Evolutionary conservation across 2,888 invertebrate genomes (phyloP), one percentile per base, ranked within the genome.

Genomic region (Drosophila parthenogenetica): DNA sequence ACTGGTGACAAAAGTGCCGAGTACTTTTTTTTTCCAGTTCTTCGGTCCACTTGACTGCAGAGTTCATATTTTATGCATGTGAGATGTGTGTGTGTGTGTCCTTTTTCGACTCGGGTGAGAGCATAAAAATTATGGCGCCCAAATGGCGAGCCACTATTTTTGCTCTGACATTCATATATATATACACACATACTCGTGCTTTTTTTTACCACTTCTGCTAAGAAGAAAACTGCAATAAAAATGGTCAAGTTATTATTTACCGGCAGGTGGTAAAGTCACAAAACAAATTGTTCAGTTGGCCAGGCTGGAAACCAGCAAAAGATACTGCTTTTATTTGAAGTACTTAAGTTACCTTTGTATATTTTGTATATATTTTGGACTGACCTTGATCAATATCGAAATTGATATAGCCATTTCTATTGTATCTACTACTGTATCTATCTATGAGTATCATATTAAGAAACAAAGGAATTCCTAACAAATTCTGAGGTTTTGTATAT

Each of bases 11-110:
- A 58, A 40, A 13, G 55, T 50, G 40, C 35, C 49, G 55, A 62
- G 48, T 66, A 45, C 55, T 53, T n/a, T n/a, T 39, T 62, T 51
- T n/a, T n/a, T 39, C 57, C 7, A 10, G 37, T 22, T 17, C 54
- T 51, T 49, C 39, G 42, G 45, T 55, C 32, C 54, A 45, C 45
- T 55, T 51, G 59, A 29, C 61, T 59, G 49, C 45, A 43, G 35
- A 72, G 73, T 68, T 77, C 62, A 77, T 77, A 77, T 72, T 62
- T 76, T 79, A 77, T 79, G 80, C 49, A 79, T 77, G 80, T 62
- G 55, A 16, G 35, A 32, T 53, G 22, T 49, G 29, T 59, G 10
- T 43, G 17, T 42, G 25, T 10, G 3, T 8, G 4, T 14, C 14
- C 29, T 35, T 35, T 35, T 29, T 13, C 61, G 37, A 42, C 14